Base-by-base conservation (phyloP, 1,140 invertebrate species). In the Drosophila pallidifrons region DNA sequence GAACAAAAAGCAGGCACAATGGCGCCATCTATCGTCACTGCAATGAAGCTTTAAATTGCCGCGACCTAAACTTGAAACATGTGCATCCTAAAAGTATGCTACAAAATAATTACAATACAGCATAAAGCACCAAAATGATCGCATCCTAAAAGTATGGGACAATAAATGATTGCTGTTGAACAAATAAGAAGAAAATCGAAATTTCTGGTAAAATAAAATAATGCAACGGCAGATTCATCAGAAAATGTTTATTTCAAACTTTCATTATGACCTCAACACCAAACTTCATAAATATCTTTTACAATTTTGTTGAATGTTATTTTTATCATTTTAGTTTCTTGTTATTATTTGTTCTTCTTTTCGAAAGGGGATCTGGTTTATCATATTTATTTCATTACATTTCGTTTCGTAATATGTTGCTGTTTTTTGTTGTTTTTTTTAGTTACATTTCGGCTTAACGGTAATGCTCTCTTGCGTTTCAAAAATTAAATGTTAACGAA, bases 191-290 rank as follows among this genome's bases (percentile, higher is more conserved):
- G 30, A 30, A 35, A 43, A 43, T 11, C 10, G 13, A 35, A 43
- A 43, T 11, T 13, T 8, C 3, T 16, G 15, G 5, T 15, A 52
- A 43, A 32, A 41, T 11, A 52, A 13, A 43, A 13, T 13, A 10
- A 7, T 8, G 32, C 35, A 41, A 11, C 20, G 20, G 20, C 58
- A 43, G 41, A 5, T 52, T 74, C 49, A 74, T 61, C 71, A 69
- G 71, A 74, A 69, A 74, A 74, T 69, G 16, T 43, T 73, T 68
- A 73, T 73, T 73, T 73, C 64, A 64, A 73, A 73, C 64, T 73
- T 49, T 52, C 65, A 54, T 68, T 68, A 74, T 68, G 64, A 45
- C 64, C 64, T 74, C 65, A 74, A 74, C 71, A 74, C 64, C 64
- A 60, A 73, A 69, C 66, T 69, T 69, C 66, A 69, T 74, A 74